Evolutionary conservation across 2,113 vertebrate species (phyloP).

Genomic region (Phaetusa simplex): DNA sequence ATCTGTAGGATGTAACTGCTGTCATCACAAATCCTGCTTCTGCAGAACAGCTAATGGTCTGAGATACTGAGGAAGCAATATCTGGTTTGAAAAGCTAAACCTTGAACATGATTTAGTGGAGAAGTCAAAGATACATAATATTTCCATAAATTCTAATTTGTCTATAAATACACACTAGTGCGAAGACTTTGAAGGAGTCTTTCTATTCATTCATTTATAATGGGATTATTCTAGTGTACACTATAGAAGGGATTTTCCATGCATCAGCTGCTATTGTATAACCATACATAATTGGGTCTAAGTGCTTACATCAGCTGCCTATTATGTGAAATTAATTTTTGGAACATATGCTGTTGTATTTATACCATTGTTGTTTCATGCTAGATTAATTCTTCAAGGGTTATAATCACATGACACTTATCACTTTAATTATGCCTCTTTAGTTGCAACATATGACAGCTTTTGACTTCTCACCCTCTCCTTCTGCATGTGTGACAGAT

Average conservation of each 20-base stretch:
- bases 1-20: neutral
- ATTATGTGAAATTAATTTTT: conserved; percentile 73
- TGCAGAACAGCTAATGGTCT: neutral
- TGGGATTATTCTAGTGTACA: conserved; percentile 54
- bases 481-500: conserved; percentile 73
- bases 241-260: conserved; percentile 54
- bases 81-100: neutral
- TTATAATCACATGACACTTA: conserved; percentile 78
- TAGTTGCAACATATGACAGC: conserved; percentile 76
- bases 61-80: neutral
- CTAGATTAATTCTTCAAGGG: conserved; percentile 78
- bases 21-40: neutral
- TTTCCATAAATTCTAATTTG: conserved; percentile 18
- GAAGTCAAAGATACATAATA: neutral
- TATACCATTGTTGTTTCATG: conserved; percentile 70
- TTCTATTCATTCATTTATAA: conserved; percentile 61
- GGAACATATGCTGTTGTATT: conserved; percentile 73
- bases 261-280: conserved; percentile 56
- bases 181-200: conserved; percentile 24
- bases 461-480: conserved; percentile 76
- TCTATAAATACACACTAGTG: neutral
- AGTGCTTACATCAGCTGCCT: conserved; percentile 64
- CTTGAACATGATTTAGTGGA: neutral
- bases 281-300: conserved; percentile 55
- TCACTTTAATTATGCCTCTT: conserved; percentile 79